Evolutionary conservation across 2,888 invertebrate genomes (phyloP), one percentile per base, ranked within the genome.

Genomic region (Caenorhabditis auriculariae): DNA sequence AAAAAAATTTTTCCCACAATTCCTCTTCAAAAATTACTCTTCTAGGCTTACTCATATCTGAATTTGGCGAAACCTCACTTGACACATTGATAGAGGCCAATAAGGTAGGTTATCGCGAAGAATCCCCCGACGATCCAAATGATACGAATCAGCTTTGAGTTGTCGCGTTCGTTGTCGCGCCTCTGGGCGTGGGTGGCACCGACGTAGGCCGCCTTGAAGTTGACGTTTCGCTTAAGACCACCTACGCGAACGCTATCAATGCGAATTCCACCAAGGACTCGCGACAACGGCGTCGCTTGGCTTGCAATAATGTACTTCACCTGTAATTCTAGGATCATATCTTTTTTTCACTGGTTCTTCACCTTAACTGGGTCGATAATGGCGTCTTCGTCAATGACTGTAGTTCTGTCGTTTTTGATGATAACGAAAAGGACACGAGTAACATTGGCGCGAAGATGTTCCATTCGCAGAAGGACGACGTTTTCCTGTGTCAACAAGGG

Each of bases 191-290:
- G 56, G 12, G 56, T 54, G 17, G 50, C 49, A 38, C 45, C n/a
- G n/a, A 50, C 42, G 58, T 53, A 15, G 26, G 45, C 38, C 26
- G 15, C 29, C 9, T 43, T 12, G 2, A 44, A 41, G 35, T 38
- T 24, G 9, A 17, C 21, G 27, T 63, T 60, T 50, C 66, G 19
- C 23, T 58, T 55, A 38, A 71, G 23, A 17, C 62, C 46, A 3
- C 65, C 49, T 4, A 60, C 60, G 6, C 73, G 50, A 9, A 73
- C 69, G 48, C 68, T 70, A 32, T 76, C 75, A 19, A 80, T 69
- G 38, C 58, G 60, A 23, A 80, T 69, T 26, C 80, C 80, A 6
- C 80, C 80, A 3, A 80, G 61, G 12, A 79, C 74, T 15, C 80
- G 66, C n/a, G 75, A 66, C 9, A 80, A 61, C 9, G 80, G 77